Evolutionary conservation across 2,888 invertebrate genomes (phyloP).

Genomic region (Thecophora atra): DNA sequence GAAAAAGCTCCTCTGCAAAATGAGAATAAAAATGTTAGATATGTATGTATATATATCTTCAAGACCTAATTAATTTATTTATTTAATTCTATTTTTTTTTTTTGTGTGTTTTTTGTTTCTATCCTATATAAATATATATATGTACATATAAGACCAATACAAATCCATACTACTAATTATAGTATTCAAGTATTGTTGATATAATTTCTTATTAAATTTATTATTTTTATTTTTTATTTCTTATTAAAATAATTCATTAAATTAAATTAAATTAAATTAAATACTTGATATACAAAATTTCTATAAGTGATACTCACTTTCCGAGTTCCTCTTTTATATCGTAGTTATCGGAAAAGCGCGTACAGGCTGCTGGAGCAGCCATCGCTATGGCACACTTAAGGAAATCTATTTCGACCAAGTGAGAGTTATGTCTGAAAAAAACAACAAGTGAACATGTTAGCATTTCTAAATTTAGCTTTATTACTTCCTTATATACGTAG

Average conservation of each 20-base stretch:
- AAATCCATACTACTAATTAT: too few relatives aligned
- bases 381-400: slow-evolving; percentile 71
- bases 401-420: slow-evolving; percentile 65
- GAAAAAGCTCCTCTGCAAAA: slow-evolving; percentile 95
- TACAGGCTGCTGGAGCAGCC: slow-evolving; percentile 91
- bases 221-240: too few relatives aligned
- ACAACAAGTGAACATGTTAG: neutral
- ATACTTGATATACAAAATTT: too few relatives aligned
- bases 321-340: slow-evolving; percentile 99
- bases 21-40: slow-evolving; percentile 16
- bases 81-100: too few relatives aligned
- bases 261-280: too few relatives aligned
- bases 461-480: neutral
- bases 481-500: neutral
- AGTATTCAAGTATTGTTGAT: too few relatives aligned
- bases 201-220: too few relatives aligned
- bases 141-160: too few relatives aligned
- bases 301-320: slow-evolving; percentile 78
- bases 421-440: slow-evolving; percentile 36
- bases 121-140: too few relatives aligned
- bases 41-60: neutral
- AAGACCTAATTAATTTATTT: too few relatives aligned
- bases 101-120: too few relatives aligned
- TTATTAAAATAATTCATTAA: too few relatives aligned
- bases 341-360: slow-evolving; percentile 99